Evolutionary conservation across 2,113 vertebrate species (phyloP).

Genomic region (Raja brachyura): DNA sequence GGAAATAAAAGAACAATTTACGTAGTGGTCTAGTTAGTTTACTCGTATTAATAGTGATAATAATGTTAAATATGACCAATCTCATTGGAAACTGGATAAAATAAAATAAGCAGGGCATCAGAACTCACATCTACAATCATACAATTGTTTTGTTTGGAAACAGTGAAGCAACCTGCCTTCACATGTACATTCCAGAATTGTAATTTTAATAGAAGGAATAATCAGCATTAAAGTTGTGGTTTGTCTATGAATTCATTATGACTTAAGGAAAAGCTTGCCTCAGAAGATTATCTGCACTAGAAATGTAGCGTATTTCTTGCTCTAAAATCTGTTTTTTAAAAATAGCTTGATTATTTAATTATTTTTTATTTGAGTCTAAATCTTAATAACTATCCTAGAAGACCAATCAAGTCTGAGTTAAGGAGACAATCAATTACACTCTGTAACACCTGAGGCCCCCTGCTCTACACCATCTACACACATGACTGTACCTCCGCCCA

Average conservation of each 20-base stretch:
- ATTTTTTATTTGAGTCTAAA: neutral
- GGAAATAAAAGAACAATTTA: neutral
- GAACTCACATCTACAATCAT: too few species aligned
- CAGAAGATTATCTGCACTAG: neutral
- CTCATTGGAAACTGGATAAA: too few species aligned
- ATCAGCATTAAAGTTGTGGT: neutral
- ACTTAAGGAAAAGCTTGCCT: neutral
- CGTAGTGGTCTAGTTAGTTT: neutral
- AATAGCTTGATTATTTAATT: neutral
- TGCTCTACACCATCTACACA: too few species aligned
- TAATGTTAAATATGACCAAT: too few species aligned
- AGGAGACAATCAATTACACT: too few species aligned
- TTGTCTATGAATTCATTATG: neutral
- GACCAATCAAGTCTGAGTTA: too few species aligned
- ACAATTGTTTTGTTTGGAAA: too few species aligned
- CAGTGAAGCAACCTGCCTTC: too few species aligned
- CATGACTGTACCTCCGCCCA: too few species aligned
- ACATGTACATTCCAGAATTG: neutral
- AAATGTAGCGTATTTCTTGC: conserved; percentile 1
- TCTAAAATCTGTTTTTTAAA: neutral
- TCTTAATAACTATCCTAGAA: too few species aligned
- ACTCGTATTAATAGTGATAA: neutral
- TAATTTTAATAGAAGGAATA: neutral
- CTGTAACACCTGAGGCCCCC: too few species aligned
- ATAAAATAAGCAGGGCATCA: too few species aligned